Evolutionary conservation across 2,113 vertebrate species (phyloP).

Genomic region (Hiodon alosoides): DNA sequence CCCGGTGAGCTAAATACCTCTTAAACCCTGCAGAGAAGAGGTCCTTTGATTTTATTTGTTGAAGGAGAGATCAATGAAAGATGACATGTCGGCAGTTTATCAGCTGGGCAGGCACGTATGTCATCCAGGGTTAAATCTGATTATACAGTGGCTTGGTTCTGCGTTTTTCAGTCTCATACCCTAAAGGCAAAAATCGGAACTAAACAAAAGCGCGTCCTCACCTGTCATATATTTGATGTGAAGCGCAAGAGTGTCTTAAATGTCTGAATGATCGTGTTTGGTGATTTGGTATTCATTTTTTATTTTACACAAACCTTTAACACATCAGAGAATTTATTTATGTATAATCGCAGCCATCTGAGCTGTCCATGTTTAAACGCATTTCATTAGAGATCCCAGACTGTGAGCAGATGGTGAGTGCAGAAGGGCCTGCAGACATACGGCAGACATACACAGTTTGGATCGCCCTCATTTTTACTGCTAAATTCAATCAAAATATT

Average conservation of each 20-base stretch:
- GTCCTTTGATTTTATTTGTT: neutral
- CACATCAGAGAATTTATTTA: neutral
- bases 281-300: neutral
- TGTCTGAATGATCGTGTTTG: neutral
- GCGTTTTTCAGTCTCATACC: neutral
- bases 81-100: neutral
- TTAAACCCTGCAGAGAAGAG: neutral
- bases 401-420: constrained; percentile 8
- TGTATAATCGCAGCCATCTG: neutral
- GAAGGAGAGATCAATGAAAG: neutral
- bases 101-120: too few species aligned
- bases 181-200: neutral
- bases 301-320: neutral
- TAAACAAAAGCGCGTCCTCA: neutral
- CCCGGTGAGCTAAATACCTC: neutral
- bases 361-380: neutral
- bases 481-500: neutral
- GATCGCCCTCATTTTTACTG: constrained; percentile 7
- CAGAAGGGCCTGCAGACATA: neutral
- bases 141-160: neutral
- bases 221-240: neutral
- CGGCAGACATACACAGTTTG: neutral
- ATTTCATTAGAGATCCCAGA: neutral
- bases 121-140: neutral
- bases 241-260: neutral